phyloP scores from a whole-genome alignment of 2,797 vertebrate genomes.

The Acrossocheilus fasciatus region DNA sequence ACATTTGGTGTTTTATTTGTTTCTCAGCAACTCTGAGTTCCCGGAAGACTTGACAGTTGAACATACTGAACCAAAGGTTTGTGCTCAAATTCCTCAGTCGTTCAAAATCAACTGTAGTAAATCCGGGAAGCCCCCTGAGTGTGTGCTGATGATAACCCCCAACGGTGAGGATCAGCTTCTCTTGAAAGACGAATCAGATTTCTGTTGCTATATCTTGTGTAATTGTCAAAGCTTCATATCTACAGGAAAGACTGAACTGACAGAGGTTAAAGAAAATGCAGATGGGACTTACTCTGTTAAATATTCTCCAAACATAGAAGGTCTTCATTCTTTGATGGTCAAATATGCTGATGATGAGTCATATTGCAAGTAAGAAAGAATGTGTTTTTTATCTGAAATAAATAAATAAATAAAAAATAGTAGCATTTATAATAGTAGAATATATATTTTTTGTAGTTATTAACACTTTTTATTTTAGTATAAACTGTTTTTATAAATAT shows the following conservation, averaged over 20 bases:
- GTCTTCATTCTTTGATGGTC: slow-evolving; percentile 27
- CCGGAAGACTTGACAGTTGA: neutral
- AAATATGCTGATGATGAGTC: slow-evolving; percentile 29
- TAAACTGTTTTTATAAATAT: too few relatives aligned
- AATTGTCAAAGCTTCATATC: slow-evolving; percentile 57
- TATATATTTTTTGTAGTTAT: too few relatives aligned
- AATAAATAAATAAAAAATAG: neutral
- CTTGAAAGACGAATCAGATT: neutral
- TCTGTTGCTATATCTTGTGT: neutral
- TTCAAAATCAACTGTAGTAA: slow-evolving; percentile 76
- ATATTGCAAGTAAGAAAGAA: slow-evolving; percentile 20
- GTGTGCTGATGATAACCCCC: neutral
- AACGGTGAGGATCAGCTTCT: neutral
- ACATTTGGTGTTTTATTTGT: neutral
- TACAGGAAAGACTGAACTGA: slow-evolving; percentile 10
- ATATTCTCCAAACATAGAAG: slow-evolving; percentile 1
- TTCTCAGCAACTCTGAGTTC: neutral
- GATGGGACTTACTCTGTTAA: slow-evolving; percentile 30
- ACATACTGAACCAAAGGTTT: slow-evolving; percentile 38
- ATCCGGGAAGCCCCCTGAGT: slow-evolving; percentile 70
- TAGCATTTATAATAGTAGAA: neutral
- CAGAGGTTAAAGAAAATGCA: neutral
- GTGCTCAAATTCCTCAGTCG: slow-evolving; percentile 72
- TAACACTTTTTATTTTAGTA: too few relatives aligned
- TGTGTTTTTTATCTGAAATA: too few relatives aligned